Conservation (phyloP, 2,113 vertebrate genomes). For the Monopterus albus region DNA sequence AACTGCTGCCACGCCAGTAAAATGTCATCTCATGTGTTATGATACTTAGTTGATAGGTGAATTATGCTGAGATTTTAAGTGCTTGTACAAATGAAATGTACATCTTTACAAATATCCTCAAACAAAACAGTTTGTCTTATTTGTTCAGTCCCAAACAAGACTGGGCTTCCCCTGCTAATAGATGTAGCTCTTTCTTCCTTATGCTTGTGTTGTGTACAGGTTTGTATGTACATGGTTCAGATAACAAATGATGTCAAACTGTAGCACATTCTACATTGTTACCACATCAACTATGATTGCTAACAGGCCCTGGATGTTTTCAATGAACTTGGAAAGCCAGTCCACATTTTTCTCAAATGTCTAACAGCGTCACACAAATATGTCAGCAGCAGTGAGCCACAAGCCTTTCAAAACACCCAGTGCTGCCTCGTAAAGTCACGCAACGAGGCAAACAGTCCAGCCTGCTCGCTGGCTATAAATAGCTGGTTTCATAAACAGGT, state of each 20-base stretch:
- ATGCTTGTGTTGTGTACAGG: background rate
- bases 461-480: constrained; percentile 6
- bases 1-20: constrained; percentile 14
- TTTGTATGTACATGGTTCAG: constrained; percentile 30
- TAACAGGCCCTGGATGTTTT: constrained; percentile 74
- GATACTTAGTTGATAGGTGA: constrained; percentile 26
- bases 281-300: constrained; percentile 62
- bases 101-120: background rate
- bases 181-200: background rate
- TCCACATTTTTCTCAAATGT: constrained; percentile 63
- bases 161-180: background rate
- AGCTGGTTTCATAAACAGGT: constrained; percentile 33
- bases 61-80: constrained; percentile 20
- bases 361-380: constrained; percentile 67
- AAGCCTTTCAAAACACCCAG: constrained; percentile 64
- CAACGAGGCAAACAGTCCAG: constrained; percentile 37
- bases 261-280: constrained; percentile 44
- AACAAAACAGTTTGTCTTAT: background rate
- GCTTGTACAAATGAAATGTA: constrained; percentile 3
- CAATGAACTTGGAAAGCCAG: constrained; percentile 55
- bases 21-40: constrained; percentile 5
- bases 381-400: constrained; percentile 64
- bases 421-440: constrained; percentile 61
- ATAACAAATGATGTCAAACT: constrained; percentile 44
- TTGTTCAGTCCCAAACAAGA: constrained; percentile 24